Evolutionary conservation across 2,113 vertebrate species (phyloP), one percentile per base, ranked within the genome.

Genomic region (Cercopithecus mona): DNA sequence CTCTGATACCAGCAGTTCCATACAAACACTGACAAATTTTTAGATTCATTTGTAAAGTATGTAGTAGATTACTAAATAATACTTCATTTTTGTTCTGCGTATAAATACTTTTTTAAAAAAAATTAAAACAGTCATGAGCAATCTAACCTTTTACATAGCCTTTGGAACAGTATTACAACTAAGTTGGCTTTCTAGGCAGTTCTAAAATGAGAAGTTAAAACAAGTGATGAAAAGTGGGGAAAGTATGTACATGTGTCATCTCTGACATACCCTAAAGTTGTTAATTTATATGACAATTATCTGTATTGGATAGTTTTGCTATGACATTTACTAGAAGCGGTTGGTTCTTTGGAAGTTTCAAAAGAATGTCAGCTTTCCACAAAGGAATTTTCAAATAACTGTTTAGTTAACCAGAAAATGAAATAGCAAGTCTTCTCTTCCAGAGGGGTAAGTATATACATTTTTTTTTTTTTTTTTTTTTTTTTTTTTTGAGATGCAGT

Each of bases 341-440:
- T 90, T 52, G 35, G 16, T 81, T 93, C 86, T 90, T 93, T 48
- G 30, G 78, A 90, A 61, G 2, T 35, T 9, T n/a, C 86, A 72
- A 40, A 78, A 94, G 38, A 22, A 92, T 8, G 12, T 48, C 23
- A 78, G 23, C 32, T 3, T 72, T 93, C 59, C 40, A 23, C 48
- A 75, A 86, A 97, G 32, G 1, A 95, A n/a, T 94, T 73, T 93
- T 64, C 90, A 30, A 75, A 66, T 87, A 96, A 94, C 70, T 94
- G 45, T 35, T 40, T 4, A 85, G 52, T 92, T 18, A 17, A 79
- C 12, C 50, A 93, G 64, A 27, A 52, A 95, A 93, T 50, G 35
- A 52, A 66, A 40, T 8, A 55, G 14, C 32, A 66, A 80, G 2
- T 92, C 50, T 96, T 81, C 79, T 76, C 55, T 96, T 97, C 11